phyloP scores from a whole-genome alignment of 2,797 vertebrate species.

The Hippopotamyrus pictus region DNA sequence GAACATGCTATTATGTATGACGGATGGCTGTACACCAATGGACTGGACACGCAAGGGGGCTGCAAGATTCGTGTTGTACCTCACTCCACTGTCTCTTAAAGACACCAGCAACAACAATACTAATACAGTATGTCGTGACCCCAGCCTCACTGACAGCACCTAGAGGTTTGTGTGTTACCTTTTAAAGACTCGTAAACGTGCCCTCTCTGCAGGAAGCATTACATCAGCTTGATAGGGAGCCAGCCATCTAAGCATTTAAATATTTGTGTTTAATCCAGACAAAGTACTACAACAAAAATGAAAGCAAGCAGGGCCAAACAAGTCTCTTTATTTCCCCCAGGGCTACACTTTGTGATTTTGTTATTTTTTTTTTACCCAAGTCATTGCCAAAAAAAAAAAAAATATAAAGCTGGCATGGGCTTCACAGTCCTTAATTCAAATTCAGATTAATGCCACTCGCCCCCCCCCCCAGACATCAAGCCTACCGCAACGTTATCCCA shows the following conservation, averaged over 20 bases:
- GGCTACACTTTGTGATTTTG: neutral
- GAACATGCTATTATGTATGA: neutral
- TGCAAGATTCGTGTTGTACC: neutral
- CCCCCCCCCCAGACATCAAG: neutral
- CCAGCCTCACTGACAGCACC: neutral
- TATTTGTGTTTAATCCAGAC: neutral
- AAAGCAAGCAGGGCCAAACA: neutral
- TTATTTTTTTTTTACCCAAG: neutral
- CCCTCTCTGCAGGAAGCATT: neutral
- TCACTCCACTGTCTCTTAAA: neutral
- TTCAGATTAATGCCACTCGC: conserved; percentile 11
- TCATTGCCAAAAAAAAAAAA: neutral
- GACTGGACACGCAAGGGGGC: neutral
- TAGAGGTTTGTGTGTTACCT: neutral
- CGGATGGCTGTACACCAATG: neutral
- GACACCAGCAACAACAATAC: neutral
- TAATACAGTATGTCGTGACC: neutral
- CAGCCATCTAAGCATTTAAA: neutral
- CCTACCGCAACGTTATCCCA: neutral
- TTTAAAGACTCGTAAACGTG: neutral
- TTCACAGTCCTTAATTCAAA: conserved; percentile 12
- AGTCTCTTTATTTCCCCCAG: neutral
- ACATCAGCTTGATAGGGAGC: neutral
- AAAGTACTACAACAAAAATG: neutral
- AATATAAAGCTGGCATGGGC: neutral